Conservation (phyloP, 2,888 invertebrate genomes). For the Hoplodrina blanda region DNA sequence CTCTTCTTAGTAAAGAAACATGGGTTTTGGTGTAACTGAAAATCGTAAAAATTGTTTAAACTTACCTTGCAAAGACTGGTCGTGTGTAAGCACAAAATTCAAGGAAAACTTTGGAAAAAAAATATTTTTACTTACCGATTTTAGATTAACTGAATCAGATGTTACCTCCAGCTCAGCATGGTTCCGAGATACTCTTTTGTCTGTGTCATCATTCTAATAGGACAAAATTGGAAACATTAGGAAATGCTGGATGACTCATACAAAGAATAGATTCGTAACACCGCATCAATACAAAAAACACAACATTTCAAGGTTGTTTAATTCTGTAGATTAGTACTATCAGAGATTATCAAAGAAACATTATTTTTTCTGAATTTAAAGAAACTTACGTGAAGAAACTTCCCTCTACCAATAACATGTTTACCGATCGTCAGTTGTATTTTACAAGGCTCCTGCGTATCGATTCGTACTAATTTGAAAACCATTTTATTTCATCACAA, state of each 20-base stretch:
- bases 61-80: background rate
- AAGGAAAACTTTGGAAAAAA: background rate
- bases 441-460: constrained; percentile 75
- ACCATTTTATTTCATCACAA: constrained; percentile 70
- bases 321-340: background rate
- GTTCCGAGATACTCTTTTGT: constrained; percentile 88
- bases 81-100: too few relatives aligned
- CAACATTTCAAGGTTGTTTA: background rate
- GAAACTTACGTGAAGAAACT: constrained; percentile 79
- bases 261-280: background rate
- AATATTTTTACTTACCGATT: constrained; percentile 75
- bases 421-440: constrained; percentile 74
- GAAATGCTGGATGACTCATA: constrained; percentile 30
- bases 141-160: constrained; percentile 77
- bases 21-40: constrained; percentile 90
- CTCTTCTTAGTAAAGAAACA: constrained; percentile 84
- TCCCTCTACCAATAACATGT: constrained; percentile 82
- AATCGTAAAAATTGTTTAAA: constrained; percentile 2
- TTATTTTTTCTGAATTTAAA: background rate
- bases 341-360: background rate
- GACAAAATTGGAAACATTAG: background rate
- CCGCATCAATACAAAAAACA: background rate
- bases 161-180: constrained; percentile 86
- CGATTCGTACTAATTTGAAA: constrained; percentile 80
- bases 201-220: constrained; percentile 80